phyloP scores from a whole-genome alignment of 2,797 vertebrate species.

The Cirrhinus mrigala region DNA sequence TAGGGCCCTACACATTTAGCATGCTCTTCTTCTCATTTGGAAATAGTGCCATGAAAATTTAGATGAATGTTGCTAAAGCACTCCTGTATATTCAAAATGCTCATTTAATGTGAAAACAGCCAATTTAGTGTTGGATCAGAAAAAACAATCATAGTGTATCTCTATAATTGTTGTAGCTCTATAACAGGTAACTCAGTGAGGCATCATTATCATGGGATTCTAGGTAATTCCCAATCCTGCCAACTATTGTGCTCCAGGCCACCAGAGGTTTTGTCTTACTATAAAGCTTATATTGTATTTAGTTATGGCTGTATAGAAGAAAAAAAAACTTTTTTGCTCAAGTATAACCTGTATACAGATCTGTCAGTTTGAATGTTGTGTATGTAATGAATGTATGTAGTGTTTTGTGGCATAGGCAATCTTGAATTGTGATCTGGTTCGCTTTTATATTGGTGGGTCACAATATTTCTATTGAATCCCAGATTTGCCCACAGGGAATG shows the following conservation, averaged over 20 bases:
- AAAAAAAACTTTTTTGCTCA: background rate
- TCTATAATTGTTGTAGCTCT: background rate
- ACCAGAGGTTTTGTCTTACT: background rate
- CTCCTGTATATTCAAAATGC: background rate
- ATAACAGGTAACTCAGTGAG: background rate
- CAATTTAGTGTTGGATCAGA: background rate
- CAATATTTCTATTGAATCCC: background rate
- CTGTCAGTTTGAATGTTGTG: background rate
- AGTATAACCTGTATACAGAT: background rate
- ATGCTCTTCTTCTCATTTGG: background rate
- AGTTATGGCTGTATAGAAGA: background rate
- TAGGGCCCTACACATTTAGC: background rate
- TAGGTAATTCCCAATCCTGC: conserved; percentile 25
- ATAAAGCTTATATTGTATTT: background rate
- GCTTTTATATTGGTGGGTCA: background rate
- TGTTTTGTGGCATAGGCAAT: background rate
- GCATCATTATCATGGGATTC: background rate
- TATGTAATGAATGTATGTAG: background rate
- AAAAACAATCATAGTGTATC: background rate
- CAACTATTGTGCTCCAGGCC: background rate
- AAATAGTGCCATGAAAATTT: background rate
- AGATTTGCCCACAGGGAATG: background rate
- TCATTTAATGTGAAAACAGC: background rate
- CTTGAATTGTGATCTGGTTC: background rate
- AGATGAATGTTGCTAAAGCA: background rate